phyloP scores from a whole-genome alignment of 2,797 vertebrate species.

The Artibeus lituratus region DNA sequence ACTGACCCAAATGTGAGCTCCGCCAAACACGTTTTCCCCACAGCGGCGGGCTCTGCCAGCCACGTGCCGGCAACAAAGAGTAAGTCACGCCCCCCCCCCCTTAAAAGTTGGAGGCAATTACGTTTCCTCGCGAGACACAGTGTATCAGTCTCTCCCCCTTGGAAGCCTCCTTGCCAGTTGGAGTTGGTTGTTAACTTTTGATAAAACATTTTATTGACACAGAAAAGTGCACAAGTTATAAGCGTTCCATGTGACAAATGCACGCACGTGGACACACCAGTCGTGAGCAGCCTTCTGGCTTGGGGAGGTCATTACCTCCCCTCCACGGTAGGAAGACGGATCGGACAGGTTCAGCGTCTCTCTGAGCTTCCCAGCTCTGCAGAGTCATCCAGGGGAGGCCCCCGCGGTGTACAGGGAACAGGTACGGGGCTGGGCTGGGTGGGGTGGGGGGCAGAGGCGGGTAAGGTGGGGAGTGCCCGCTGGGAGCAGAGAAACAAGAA shows the following conservation, averaged over 20 bases:
- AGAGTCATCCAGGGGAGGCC: too few species aligned
- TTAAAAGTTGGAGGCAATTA: neutral
- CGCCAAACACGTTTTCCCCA: neutral
- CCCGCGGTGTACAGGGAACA: fast-evolving
- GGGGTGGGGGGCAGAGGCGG: neutral
- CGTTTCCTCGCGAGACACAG: neutral
- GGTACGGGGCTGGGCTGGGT: too few species aligned
- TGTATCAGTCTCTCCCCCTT: neutral
- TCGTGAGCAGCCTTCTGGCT: fast-evolving
- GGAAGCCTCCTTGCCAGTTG: neutral
- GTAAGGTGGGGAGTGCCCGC: too few species aligned
- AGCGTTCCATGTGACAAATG: fast-evolving
- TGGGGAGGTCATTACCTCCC: neutral
- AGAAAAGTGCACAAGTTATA: neutral
- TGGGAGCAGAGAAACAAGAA: neutral
- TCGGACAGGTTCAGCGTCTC: neutral
- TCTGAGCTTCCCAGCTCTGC: neutral
- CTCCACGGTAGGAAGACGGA: fast-evolving
- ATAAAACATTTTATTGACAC: neutral
- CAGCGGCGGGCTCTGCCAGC: neutral
- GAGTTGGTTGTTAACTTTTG: neutral
- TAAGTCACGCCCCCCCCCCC: neutral
- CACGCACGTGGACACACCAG: fast-evolving
- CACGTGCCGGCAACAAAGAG: neutral
- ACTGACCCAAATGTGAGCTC: neutral